Evolutionary conservation across 2,113 vertebrate species (phyloP), one percentile per base, ranked within the genome.

Genomic region (Amia ocellicauda): DNA sequence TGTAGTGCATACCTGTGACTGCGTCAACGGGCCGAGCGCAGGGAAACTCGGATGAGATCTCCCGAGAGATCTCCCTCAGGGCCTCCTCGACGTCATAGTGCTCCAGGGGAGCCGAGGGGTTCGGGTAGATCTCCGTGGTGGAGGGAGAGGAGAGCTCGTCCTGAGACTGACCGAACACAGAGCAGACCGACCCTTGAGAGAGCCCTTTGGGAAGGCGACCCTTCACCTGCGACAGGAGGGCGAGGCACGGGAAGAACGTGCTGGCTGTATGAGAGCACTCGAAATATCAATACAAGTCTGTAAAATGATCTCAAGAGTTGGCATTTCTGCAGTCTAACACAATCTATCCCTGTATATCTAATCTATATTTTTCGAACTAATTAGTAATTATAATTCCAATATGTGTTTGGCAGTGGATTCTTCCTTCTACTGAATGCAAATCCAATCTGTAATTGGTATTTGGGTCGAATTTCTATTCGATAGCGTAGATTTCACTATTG

Each of bases 31-130:
- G 80, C 72, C 68, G 89, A 68, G 87, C 86, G 1, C 86, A 80
- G 1, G 89, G 91, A 67, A 93, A 84, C 61, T 93, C 91, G 4
- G 91, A 79, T 3, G 91, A 92, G 62, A 88, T 88, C 9, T 92
- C 91, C 65, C 69, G 58, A 2, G 89, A 91, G 62, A 91, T 89
- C 69, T 87, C 90, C 52, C 40, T 72, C 57, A 89, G 64, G n/a
- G 88, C 86, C 61, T 78, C 83, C 66, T 88, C 70, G 9, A 82
- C 57, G 69, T 85, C 83, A 4, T 20, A 73, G 43, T 74, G 79
- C 43, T 89, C 87, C 29, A 74, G 56, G 50, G 79, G n/a, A 0
- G 77, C 28, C 54, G 80, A 68, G 68, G 76, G 66, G 22, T 83
- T 78, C 43, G 76, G 68, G 75, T 88, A 78, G 59, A 89, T 36